Base-by-base conservation (phyloP, 2,888 invertebrate genomes). In the Octonoba sinensis region DNA sequence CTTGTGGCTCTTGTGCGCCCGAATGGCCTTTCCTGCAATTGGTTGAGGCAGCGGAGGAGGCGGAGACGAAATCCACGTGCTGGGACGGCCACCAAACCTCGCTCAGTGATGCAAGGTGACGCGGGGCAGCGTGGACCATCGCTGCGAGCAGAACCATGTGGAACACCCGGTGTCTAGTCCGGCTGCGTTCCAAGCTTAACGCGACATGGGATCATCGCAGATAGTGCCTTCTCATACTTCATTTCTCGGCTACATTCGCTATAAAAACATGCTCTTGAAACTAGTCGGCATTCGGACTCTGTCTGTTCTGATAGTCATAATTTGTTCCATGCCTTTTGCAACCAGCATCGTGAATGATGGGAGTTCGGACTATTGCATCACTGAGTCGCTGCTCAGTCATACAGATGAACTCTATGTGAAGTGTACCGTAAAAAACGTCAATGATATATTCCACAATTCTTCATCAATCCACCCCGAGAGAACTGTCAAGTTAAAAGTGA, bases 391-490 rank as follows among this genome's bases (percentile, higher is more conserved):
- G 16, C 57, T 44, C 16, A 67, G 49, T 13, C 44, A 22, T 24
- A n/a, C 47, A 3, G 70, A 67, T 18, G 78, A 84, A 47, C 64
- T 84, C 64, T 70, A 74, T 22, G 66, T 85, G 57, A 79, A 76
- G 20, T 85, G 85, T 49, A 60, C 36, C 15, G 71, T 86, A 24
- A 59, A 75, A 57, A 85, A 85, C 64, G 49, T 86, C 18, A 84
- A 85, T 89, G 94, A 94, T 90, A 95, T 94, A 88, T 94, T 93
- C 88, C 95, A 93, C 89, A 94, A 93, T 85, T 95, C 95, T 88
- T 94, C 94, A 89, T 93, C 94, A 77, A 94, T 95, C 84, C 94
- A 95, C 60, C 92, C 93, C 15, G 93, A 94, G 88, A 94, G 95
- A 87, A 95, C 95, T 27, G 93, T 93, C 44, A 93, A 93, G 6